Conservation (phyloP, 2,888 invertebrate species). For the Pandemis corylana region DNA sequence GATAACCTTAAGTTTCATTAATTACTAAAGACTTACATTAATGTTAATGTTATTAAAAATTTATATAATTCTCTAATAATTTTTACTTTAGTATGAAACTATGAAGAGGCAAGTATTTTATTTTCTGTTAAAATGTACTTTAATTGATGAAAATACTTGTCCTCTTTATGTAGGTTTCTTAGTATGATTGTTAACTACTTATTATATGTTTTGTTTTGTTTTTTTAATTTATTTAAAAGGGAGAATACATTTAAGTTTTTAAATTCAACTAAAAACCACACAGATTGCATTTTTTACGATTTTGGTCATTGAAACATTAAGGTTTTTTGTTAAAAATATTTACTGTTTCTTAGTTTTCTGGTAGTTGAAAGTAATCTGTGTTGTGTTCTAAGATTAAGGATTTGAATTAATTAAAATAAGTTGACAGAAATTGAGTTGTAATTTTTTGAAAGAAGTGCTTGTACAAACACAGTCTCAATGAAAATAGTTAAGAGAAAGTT, state of each 20-base stretch:
- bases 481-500: too few species aligned
- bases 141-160: constrained; percentile 18
- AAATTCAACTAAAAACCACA: constrained; percentile 42
- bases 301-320: constrained; percentile 41
- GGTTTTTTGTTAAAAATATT: constrained; percentile 35
- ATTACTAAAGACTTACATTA: constrained; percentile 10
- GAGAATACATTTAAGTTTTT: constrained; percentile 22
- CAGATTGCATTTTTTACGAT: constrained; percentile 23
- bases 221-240: constrained; percentile 15
- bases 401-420: constrained; percentile 8
- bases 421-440: neutral
- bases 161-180: constrained; percentile 9
- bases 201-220: constrained; percentile 20
- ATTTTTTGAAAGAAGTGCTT: too few species aligned
- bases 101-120: neutral
- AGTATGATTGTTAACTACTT: constrained; percentile 5
- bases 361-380: constrained; percentile 26
- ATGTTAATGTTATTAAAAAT: constrained; percentile 20
- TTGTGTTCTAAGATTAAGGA: constrained; percentile 17
- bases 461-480: too few species aligned
- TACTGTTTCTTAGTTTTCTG: constrained; percentile 16
- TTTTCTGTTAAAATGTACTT: constrained; percentile 27
- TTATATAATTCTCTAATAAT: constrained; percentile 15
- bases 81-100: constrained; percentile 3
- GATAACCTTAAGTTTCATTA: constrained; percentile 1